phyloP scores from a whole-genome alignment of 2,888 invertebrate species.

The Onchidella celtica region DNA sequence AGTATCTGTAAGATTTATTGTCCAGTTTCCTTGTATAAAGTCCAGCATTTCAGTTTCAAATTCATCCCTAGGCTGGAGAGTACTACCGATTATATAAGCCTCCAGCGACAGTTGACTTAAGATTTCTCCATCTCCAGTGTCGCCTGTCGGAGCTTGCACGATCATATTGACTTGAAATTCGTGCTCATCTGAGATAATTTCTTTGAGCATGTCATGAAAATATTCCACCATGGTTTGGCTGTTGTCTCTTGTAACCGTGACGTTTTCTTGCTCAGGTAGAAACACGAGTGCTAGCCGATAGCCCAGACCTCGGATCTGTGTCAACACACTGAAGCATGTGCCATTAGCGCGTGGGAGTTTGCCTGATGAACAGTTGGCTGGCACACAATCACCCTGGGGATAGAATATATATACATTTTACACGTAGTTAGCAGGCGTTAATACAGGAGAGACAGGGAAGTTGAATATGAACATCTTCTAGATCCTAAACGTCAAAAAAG shows the following conservation, averaged over 20 bases:
- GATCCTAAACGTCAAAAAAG: too few species aligned
- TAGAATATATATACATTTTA: too few species aligned
- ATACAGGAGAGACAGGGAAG: too few species aligned
- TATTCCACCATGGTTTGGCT: not conserved
- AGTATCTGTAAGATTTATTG: too few species aligned
- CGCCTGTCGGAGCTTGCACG: not conserved
- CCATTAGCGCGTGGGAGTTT: not conserved
- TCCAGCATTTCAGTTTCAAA: not conserved
- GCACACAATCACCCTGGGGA: not conserved
- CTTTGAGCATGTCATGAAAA: too few species aligned
- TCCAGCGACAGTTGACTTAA: not conserved
- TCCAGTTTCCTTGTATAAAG: not conserved
- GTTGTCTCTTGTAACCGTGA: not conserved
- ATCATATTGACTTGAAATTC: not conserved
- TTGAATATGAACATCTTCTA: too few species aligned
- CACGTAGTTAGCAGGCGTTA: too few species aligned
- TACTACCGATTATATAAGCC: not conserved
- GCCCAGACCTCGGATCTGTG: not conserved
- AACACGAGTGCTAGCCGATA: not conserved
- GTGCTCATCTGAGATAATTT: not conserved
- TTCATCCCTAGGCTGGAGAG: not conserved
- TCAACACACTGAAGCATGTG: not conserved
- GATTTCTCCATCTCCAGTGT: not conserved
- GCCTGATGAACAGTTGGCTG: not conserved
- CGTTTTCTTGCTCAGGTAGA: not conserved